Base-by-base conservation (phyloP, 2,113 vertebrate species). In the Periophthalmus modestus region DNA sequence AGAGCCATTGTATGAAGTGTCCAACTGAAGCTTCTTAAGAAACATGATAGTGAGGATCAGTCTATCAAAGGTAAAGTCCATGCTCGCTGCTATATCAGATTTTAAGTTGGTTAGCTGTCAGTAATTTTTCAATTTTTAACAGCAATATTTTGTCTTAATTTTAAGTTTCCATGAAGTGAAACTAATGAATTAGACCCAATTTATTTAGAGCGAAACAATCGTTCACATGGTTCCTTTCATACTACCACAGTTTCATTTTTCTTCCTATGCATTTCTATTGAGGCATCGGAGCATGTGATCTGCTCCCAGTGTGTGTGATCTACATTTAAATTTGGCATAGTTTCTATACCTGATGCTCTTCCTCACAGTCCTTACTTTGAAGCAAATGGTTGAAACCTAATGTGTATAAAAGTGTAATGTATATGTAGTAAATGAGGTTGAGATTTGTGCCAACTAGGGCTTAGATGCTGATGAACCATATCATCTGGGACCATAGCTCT, bases 381-480 rank as follows among this genome's bases (percentile, higher is more conserved):
- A 54, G 7, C 9, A 7, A 55, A 55, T 21, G 19, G 7, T 21
- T 55, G 19, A 55, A 1, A 55, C n/a, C 7, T n/a, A 55, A 21
- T 21, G 52, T 55, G 52, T 55, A 55, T 54, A n/a, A 7, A 54
- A 55, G n/a, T n/a, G 52, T 55, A 21, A 21, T n/a, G 52, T n/a
- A n/a, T 21, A 2, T 19, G 21, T 11, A 21, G 18, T 21, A n/a
- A 55, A 13, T 5, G 23, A 59, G 24, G 28, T 34, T 34, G 14
- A 78, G 48, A 47, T 69, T 74, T 50, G n/a, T 5, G 79, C 77
- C 72, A 85, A 83, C 54, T 71, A 71, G 69, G 75, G 59, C 54
- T 12, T 43, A 68, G 73, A n/a, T 39, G 34, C 65, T 0, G 2
- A 70, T 66, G 62, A 75, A 62, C 63, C 84, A 73, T 79, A 50